A percentile compares a stretch with the other conserved stretches of the same genome.
Evolutionary conservation across 2,113 vertebrate genomes (phyloP).

Genomic region (Catharus bicknelli): DNA sequence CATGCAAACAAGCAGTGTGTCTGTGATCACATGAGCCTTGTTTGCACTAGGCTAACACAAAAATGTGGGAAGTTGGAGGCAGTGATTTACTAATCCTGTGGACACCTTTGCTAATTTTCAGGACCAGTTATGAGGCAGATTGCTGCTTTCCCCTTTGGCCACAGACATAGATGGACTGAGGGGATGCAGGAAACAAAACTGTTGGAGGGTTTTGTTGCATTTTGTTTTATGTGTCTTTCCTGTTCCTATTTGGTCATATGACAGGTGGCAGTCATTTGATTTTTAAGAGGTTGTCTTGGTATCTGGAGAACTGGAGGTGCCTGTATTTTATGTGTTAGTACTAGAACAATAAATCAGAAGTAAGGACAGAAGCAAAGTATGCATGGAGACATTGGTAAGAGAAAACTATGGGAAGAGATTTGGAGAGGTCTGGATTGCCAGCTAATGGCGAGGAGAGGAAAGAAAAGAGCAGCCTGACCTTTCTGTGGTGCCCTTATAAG

Average conservation of each 20-base stretch:
- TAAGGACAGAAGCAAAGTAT: not conserved
- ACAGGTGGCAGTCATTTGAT: not conserved
- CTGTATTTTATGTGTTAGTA: not conserved
- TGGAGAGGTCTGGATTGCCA: not conserved
- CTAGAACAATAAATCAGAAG: not conserved
- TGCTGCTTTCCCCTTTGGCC: not conserved
- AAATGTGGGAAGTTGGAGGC: not conserved
- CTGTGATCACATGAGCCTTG: not conserved
- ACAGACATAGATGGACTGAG: not conserved
- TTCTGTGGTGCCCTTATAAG: conserved; percentile 42
- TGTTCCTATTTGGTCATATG: not conserved
- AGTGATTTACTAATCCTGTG: not conserved
- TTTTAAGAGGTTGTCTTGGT: not conserved
- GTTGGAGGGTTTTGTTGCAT: rapidly evolving
- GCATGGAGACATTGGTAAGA: not conserved
- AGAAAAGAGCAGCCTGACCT: conserved; percentile 51
- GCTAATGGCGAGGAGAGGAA: not conserved
- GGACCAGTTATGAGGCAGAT: not conserved
- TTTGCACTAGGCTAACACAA: not conserved
- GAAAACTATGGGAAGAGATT: not conserved
- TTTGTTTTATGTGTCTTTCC: not conserved
- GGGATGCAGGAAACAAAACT: not conserved
- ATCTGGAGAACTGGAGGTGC: not conserved
- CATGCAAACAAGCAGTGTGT: not conserved
- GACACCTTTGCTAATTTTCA: not conserved